Percentiles rank a stretch among this genome's conserved stretches.
phyloP scores from a whole-genome alignment of 2,113 vertebrate species.

The Daboia siamensis region DNA sequence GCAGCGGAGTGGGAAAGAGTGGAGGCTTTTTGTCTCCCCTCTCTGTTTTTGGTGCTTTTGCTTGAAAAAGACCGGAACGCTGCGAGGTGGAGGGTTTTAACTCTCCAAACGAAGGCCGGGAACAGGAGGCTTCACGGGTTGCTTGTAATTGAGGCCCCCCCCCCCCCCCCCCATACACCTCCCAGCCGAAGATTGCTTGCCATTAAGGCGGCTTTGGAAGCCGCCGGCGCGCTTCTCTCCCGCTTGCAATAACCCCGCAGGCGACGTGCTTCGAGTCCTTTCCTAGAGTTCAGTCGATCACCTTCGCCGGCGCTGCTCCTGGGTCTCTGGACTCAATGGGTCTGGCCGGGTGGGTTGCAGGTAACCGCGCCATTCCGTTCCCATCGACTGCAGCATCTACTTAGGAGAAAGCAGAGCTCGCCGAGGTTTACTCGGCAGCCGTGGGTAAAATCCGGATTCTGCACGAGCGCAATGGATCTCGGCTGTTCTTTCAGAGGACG shows the following conservation, averaged over 20 bases:
- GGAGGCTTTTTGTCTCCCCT: neutral
- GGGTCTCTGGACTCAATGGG: neutral
- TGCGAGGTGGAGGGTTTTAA: neutral
- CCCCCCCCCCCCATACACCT: neutral
- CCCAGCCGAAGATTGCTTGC: neutral
- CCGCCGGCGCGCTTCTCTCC: neutral
- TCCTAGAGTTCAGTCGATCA: neutral
- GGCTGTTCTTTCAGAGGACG: neutral
- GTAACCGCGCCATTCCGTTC: neutral
- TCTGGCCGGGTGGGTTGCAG: neutral
- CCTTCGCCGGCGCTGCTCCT: neutral
- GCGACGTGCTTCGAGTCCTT: neutral
- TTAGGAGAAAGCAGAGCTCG: neutral
- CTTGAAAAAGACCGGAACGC: neutral
- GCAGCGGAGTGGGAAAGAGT: neutral
- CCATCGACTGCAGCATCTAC: neutral
- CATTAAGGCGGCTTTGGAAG: neutral
- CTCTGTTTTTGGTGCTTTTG: neutral
- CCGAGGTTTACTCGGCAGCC: neutral
- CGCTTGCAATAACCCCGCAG: neutral
- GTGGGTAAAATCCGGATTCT: neutral
- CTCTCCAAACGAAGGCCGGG: neutral
- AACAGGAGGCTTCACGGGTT: neutral
- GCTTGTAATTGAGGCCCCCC: no score
- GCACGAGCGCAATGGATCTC: neutral